Percentiles rank a stretch among this genome's conserved stretches.
phyloP scores from a whole-genome alignment of 2,113 vertebrate species.

The Antigone vipio region DNA sequence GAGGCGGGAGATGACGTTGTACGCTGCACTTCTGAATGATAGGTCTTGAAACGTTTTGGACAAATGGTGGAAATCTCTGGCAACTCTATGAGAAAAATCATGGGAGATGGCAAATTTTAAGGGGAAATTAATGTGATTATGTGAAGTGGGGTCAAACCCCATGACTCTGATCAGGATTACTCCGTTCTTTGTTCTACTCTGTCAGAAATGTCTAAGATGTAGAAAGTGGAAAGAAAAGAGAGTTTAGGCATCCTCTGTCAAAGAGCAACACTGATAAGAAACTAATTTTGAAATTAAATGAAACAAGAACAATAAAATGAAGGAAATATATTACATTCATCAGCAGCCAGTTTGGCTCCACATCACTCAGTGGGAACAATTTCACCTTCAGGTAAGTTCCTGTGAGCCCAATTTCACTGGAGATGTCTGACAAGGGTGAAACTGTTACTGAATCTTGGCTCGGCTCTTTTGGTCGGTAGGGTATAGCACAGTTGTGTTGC shows the following conservation, averaged over 20 bases:
- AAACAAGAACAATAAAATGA: background rate
- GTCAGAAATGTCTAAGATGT: background rate
- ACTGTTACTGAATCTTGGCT: background rate
- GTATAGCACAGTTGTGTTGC: background rate
- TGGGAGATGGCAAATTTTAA: background rate
- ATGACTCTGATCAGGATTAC: background rate
- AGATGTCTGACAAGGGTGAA: background rate
- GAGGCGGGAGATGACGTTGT: background rate
- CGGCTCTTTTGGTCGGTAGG: background rate
- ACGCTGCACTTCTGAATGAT: rapidly evolving
- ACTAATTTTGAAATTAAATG: background rate
- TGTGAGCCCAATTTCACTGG: background rate
- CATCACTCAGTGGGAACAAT: background rate
- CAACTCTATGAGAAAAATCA: background rate
- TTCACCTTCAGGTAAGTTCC: background rate
- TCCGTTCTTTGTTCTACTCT: background rate
- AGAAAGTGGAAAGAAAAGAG: background rate
- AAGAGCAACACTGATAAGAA: background rate
- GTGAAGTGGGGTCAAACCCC: background rate
- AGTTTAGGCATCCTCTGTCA: background rate
- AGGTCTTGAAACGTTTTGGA: background rate
- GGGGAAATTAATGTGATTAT: background rate
- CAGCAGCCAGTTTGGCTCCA: background rate
- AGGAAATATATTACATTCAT: background rate
- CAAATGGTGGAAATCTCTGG: background rate